Evolutionary conservation across 2,797 vertebrate species (phyloP).

Genomic region (Miichthys miiuy): DNA sequence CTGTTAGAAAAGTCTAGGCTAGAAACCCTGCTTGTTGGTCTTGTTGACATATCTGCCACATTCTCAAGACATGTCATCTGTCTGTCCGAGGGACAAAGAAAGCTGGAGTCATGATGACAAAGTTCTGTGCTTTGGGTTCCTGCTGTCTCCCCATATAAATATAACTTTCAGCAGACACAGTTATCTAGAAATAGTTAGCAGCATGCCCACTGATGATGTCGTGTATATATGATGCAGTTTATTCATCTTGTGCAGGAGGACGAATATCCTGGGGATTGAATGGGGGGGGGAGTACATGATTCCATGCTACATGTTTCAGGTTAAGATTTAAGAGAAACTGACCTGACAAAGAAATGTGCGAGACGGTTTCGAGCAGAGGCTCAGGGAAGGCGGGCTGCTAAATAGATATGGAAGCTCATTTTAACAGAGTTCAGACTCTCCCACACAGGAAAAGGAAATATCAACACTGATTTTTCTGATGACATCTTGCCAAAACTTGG

Average conservation of each 20-base stretch:
- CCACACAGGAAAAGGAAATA: neutral
- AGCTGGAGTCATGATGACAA: neutral
- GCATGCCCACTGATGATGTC: neutral
- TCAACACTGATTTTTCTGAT: neutral
- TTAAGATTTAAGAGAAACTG: conserved; percentile 3
- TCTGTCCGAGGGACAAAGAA: conserved; percentile 11
- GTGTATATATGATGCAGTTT: neutral
- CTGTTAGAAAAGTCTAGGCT: neutral
- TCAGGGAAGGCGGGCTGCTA: neutral
- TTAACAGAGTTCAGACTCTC: neutral
- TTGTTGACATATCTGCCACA: neutral
- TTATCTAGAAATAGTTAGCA: neutral
- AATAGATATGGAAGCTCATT: neutral
- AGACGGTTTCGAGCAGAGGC: neutral
- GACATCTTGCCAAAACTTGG: conserved; percentile 10
- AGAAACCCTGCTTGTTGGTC: neutral
- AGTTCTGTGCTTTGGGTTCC: neutral
- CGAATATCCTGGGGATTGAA: neutral
- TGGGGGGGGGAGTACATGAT: neutral
- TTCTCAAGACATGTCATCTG: neutral
- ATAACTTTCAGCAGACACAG: neutral
- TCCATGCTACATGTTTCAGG: neutral
- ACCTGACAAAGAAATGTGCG: neutral
- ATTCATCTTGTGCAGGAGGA: neutral
- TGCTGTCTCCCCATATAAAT: neutral